Base-by-base conservation (phyloP, 2,888 invertebrate species). In the Petrolisthes manimaculis region DNA sequence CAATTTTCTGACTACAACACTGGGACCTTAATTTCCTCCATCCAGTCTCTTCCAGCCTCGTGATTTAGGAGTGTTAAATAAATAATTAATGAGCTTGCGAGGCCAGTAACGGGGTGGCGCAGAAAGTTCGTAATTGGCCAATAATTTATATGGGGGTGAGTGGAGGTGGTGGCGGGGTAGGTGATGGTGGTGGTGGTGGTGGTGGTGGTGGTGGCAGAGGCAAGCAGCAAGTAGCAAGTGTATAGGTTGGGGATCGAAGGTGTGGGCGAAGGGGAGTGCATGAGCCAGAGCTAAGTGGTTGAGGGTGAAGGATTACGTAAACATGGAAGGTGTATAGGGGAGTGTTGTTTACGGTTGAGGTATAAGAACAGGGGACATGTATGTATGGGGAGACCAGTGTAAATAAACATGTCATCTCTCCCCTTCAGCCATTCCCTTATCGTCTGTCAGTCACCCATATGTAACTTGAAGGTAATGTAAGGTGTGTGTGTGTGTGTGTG, bases 41-140 rank as follows among this genome's bases (percentile, higher is more conserved):
- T 6, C 61, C 61, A 6, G 8, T 14, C 14, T 61, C 61, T 61
- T 61, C 61, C 6, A 61, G 61, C 14, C 14, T 61, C 8, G 79
- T 79, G 79, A 79, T 54, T 79, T 21, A 80, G 9, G 71, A 71
- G 80, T 56, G 80, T 21, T 80, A 56, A 56, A 56, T 18, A 56
- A 3, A 21, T 56, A 1, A 56, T 54, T 81, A 81, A 81, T 81
- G 81, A 24, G 37, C 67, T 8, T 67, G 18, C 67, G 54, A 21
- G 14, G 37, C 0, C 67, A 5, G 37, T 81, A 67, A 81, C 56
- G 80, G 81, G 67, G 81, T n/a, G 54, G 56, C 80, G 55, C 55
- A 56, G 9, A 56, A 80, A 80, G 54, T 80, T 56, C 14, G n/a
- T 54, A 80, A 80, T 80, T 80, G 55, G 37, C 54, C 55, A 55